Base-by-base conservation (phyloP, 2,113 vertebrate genomes). In the Melanerpes aurifrons region DNA sequence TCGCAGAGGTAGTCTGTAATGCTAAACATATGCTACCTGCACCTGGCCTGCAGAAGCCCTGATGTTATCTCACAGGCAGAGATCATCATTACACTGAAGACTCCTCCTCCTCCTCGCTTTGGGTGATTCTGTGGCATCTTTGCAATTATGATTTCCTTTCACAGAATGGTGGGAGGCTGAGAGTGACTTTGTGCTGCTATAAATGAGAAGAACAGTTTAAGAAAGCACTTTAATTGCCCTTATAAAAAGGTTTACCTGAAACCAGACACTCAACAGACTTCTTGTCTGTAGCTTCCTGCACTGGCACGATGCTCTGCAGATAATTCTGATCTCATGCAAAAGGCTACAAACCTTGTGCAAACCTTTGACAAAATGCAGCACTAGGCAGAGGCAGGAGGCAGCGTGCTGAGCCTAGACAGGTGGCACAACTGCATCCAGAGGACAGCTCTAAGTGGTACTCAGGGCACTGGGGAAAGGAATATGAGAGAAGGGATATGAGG, bases 21-120 rank as follows among this genome's bases (percentile, higher is more conserved):
- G 22, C 70, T 91, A 84, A 93, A 77, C 5, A 81, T 18, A 62
- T 17, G 26, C 78, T 83, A 10, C 69, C 31, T 80, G 50, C 53
- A 63, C 57, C 56, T 43, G 31, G 57, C 64, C 64, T 59, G 91
- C 80, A 82, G 82, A 92, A 91, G 57, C 53, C 82, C 78, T 71
- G 87, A 77, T 79, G 66, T 78, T 91, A 91, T 64, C 62, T 77
- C 25, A 29, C 19, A 68, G 57, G 25, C 7, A 40, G 86, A 80
- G 92, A 87, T 93, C 68, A 26, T 22, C 3, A 11, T 93, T 80
- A 64, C 85, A 24, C 68, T 71, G 71, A 61, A 47, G 68, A 85
- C 25, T 40, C 64, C 54, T 92, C 50, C 54, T 92, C 50, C 72
- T 78, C 35, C 76, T 81, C 2, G 1, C 69, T 92, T 74, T 63